Percentiles rank a stretch among this genome's conserved stretches.
Conservation (phyloP, 2,113 vertebrate genomes). For the Heteronetta atricapilla region DNA sequence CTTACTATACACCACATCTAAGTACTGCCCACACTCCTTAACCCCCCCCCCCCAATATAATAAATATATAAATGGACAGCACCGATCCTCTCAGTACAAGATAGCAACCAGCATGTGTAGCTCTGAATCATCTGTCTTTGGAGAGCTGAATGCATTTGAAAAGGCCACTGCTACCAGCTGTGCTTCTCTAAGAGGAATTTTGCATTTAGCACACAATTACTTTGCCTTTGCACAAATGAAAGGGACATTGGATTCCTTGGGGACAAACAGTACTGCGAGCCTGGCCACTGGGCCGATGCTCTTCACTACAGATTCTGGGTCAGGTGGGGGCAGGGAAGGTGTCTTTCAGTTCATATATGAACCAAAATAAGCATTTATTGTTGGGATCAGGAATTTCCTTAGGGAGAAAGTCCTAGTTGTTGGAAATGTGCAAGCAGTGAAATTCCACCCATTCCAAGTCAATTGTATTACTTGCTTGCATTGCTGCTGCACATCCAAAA, state of each 20-base stretch:
- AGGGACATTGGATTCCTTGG: background rate
- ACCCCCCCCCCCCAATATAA: background rate
- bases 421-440: background rate
- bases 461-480: background rate
- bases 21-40: background rate
- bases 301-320: background rate
- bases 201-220: conserved; percentile 54
- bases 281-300: conserved; percentile 3
- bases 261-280: background rate
- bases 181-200: background rate
- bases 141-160: conserved; percentile 45
- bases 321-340: background rate
- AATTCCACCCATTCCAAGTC: background rate
- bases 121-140: conserved; percentile 43
- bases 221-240: conserved; percentile 10
- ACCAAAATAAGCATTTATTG: conserved; percentile 16
- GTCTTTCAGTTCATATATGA: conserved; percentile 32
- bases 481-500: conserved; percentile 1
- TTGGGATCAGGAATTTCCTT: background rate
- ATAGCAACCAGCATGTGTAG: background rate
- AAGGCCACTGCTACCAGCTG: conserved; percentile 55
- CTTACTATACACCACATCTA: background rate
- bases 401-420: background rate
- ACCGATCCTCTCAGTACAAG: conserved; percentile 8
- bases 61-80: background rate